Evolutionary conservation across 2,888 invertebrate species (phyloP).

Genomic region (Drosophila glabriapex): DNA sequence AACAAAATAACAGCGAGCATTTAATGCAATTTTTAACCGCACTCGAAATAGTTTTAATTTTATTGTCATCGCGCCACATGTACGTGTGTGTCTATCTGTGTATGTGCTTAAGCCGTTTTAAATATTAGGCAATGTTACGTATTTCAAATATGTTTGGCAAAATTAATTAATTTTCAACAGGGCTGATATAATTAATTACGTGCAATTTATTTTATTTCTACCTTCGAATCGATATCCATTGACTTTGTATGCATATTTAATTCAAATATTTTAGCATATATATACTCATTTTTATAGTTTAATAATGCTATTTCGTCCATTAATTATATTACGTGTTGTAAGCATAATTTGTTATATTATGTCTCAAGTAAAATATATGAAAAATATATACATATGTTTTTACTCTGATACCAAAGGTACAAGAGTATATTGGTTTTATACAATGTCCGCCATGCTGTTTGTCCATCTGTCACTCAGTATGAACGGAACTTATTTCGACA

Average conservation of each 20-base stretch:
- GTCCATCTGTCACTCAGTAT: too few relatives aligned
- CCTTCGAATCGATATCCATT: conserved; percentile 9
- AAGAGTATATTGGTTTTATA: too few relatives aligned
- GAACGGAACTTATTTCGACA: too few relatives aligned
- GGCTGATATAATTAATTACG: conserved; percentile 60
- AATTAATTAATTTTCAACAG: conserved; percentile 69
- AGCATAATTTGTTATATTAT: neutral
- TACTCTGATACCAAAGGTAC: too few relatives aligned
- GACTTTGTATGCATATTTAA: conserved; percentile 31
- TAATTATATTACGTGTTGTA: conserved; percentile 27
- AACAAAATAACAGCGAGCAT: conserved; percentile 27
- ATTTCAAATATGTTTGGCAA: conserved; percentile 55
- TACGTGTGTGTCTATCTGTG: conserved; percentile 5
- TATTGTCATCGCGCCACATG: conserved; percentile 26
- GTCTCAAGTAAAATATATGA: neutral
- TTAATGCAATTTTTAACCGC: conserved; percentile 65
- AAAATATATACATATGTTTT: too few relatives aligned
- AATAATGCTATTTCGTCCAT: neutral
- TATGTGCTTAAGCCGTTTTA: conserved; percentile 11
- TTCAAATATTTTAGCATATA: conserved; percentile 38
- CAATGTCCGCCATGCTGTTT: too few relatives aligned
- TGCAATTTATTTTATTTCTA: conserved; percentile 10
- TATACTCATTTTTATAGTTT: neutral
- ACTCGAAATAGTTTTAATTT: conserved; percentile 62
- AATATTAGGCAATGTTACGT: conserved; percentile 25